Evolutionary conservation across 2,113 vertebrate species (phyloP), one percentile per base, ranked within the genome.

Genomic region (Melanocharis versteri): DNA sequence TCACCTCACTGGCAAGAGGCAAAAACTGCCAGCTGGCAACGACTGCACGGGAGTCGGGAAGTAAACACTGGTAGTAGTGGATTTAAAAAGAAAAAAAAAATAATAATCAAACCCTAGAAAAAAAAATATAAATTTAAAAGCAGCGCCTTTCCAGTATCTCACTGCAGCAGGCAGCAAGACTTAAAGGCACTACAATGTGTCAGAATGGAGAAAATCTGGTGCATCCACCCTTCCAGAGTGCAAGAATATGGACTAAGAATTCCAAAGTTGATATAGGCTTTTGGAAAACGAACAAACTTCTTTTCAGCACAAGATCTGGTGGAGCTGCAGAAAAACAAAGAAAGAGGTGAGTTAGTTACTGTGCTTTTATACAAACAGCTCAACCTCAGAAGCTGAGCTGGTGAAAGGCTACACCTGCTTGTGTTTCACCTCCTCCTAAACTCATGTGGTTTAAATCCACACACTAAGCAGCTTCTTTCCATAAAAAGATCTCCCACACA

Each of bases 121-220:
- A 91, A 94, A 68, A 70, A 68, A 83, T 91, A 92, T 62, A 93
- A 95, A 93, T 90, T 89, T 96, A 94, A 96, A 97, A 97, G 98
- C 96, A 96, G 98, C 61, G 98, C 98, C 97, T 97, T 97, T 81
- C 40, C 77, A 73, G 76, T 86, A 93, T 93, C 96, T 97, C 97
- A 90, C 98, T 95, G 84, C 95, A 71, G 91, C n/a, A 90, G 95
- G 91, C 85, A 96, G 97, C 79, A 97, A 97, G 98, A 95, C 65
- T 87, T 97, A 96, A 99, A 99, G 98, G 98, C 98, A 99, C 98
- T 98, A 97, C 96, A 92, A 93, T 93, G 96, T 95, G 97, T 97
- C 93, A 97, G 92, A 98, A 96, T 93, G 95, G 97, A 97, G 84
- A 90, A 94, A 76, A 91, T 80, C 85, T 87, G 97, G 95, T 77